These are phyloP conservation scores for Calliopsis andreniformis DNA, from an alignment of 1,140 invertebrate genomes.

Conservation along the genomic window DNA sequence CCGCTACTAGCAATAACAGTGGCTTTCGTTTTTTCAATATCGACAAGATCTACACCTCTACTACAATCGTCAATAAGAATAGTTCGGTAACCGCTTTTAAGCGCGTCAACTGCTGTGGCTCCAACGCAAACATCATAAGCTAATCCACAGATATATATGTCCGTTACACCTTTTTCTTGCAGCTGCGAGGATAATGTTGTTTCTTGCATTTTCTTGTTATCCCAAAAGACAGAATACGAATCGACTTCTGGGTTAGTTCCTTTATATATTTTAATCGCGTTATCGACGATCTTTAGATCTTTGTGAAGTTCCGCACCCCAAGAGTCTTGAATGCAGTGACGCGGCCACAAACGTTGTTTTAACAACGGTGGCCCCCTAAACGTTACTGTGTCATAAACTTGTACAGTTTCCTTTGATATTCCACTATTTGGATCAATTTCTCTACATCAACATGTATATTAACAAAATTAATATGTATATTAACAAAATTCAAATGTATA, in stretches of 20 bases:
- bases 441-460: conserved; percentile 49
- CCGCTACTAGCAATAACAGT: conserved; percentile 88
- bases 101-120: conserved; percentile 92
- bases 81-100: conserved; percentile 94
- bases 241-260: conserved; percentile 97
- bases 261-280: conserved; percentile 93
- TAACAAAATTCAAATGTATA: background rate
- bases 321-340: conserved; percentile 96
- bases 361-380: conserved; percentile 93
- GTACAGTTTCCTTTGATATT: conserved; percentile 85
- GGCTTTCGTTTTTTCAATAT: conserved; percentile 91
- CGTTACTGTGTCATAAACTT: conserved; percentile 94
- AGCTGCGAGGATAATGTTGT: conserved; percentile 93
- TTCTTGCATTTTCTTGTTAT: conserved; percentile 95
- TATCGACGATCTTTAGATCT: conserved; percentile 90
- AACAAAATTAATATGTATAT: background rate
- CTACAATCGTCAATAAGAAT: conserved; percentile 95
- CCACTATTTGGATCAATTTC: conserved; percentile 74
- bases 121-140: conserved; percentile 98
- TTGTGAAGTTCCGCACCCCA: conserved; percentile 97
- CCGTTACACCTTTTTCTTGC: conserved; percentile 90
- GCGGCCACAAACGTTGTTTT: conserved; percentile 95
- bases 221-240: conserved; percentile 99
- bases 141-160: conserved; percentile 97
- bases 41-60: conserved; percentile 91